Base-by-base conservation (phyloP, 1,140 invertebrate genomes). In the Formica exsecta region DNA sequence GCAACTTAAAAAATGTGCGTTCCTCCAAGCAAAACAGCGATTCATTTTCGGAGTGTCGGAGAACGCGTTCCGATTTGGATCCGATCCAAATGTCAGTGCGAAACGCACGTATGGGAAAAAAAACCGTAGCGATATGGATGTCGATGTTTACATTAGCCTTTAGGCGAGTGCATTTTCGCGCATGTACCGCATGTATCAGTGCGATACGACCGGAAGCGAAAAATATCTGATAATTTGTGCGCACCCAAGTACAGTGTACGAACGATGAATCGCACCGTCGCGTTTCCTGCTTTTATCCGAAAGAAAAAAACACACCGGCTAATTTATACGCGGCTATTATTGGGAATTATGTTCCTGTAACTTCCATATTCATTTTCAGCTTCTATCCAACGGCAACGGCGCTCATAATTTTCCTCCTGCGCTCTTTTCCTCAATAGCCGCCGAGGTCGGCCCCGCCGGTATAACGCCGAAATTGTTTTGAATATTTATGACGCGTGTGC, bases 321-420 rank as follows among this genome's bases (percentile, higher is more conserved):
- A 83, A 83, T 83, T 83, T 83, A 73, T 83, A 74, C 38, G 68
- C 13, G 29, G 54, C 41, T 73, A 73, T 83, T 83, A 62, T 36
- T 74, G 79, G 68, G 13, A 51, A 13, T n/a, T 32, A 19, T 57
- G 7, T 44, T 59, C 65, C 19, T 36, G 79, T 36, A 61, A n/a
- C 68, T 73, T 74, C 68, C 68, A 83, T 74, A 83, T 83, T 83
- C 54, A 83, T 83, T 83, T 83, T 74, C 79, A 61, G 73, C 54
- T 62, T 83, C n/a, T 48, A 83, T 41, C 48, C 16, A 19, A 51
- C 38, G 44, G 68, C 64, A 11, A 77, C 36, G 64, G 44, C 9
- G 54, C 68, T 83, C 79, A 44, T 74, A 74, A 83, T 83, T 83
- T 74, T 59, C 38, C 68, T 74, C 19, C n/a, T 29, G 13, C n/a